Conservation (phyloP, 2,888 invertebrate genomes). For the Synergus itoensis region DNA sequence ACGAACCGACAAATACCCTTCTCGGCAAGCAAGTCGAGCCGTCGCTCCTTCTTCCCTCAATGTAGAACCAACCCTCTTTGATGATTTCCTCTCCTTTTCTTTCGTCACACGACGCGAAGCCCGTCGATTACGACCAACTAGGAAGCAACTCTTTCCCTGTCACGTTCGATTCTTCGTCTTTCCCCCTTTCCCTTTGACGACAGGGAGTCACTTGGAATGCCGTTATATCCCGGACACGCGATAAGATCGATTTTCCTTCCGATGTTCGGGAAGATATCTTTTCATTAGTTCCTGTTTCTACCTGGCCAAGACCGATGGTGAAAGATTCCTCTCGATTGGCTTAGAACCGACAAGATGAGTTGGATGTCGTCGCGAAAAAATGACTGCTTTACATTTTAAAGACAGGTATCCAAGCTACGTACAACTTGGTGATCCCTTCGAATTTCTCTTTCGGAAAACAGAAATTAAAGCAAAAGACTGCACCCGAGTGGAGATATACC, state of each 20-base stretch:
- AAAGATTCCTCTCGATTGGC: too few species aligned
- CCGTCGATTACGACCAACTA: slow-evolving; percentile 52
- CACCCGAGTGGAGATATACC: background rate
- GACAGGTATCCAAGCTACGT: background rate
- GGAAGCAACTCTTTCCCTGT: slow-evolving; percentile 48
- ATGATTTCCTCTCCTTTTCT: slow-evolving; percentile 41
- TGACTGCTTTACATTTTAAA: background rate
- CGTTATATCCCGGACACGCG: slow-evolving; percentile 67
- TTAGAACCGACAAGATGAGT: too few species aligned
- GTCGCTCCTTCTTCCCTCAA: slow-evolving; percentile 55
- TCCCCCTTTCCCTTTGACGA: slow-evolving; percentile 53
- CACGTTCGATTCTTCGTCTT: slow-evolving; percentile 41
- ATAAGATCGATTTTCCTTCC: slow-evolving; percentile 68
- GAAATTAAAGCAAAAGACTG: slow-evolving; percentile 4
- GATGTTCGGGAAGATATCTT: slow-evolving; percentile 45
- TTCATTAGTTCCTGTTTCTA: background rate
- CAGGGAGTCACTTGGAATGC: slow-evolving; percentile 59
- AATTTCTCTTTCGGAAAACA: background rate
- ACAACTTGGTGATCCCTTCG: background rate
- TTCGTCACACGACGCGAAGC: slow-evolving; percentile 43
- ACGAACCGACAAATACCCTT: slow-evolving; percentile 66
- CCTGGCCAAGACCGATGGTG: background rate
- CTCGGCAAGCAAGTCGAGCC: slow-evolving; percentile 48
- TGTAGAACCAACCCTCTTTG: slow-evolving; percentile 42
- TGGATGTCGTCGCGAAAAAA: background rate